These are phyloP conservation scores for Fundulus diaphanus DNA, from an alignment of 2,797 vertebrate genomes.

Conservation along the genomic window DNA sequence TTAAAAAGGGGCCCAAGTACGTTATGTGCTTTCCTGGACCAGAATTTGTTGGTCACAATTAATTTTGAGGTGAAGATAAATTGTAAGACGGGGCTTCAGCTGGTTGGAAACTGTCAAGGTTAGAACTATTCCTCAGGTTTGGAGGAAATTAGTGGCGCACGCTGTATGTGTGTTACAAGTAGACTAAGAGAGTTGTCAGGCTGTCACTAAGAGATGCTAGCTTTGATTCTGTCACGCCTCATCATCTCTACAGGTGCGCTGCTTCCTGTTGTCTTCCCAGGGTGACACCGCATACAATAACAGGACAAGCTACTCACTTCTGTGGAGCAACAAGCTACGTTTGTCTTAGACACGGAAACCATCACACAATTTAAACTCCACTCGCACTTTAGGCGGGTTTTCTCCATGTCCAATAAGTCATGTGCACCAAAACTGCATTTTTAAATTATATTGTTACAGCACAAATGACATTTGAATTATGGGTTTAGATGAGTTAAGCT, in stretches of 20 bases:
- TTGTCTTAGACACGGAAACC: slow-evolving; percentile 47
- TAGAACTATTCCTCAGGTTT: not conserved
- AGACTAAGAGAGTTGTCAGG: not conserved
- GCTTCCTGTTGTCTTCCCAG: slow-evolving; percentile 68
- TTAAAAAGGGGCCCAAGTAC: not conserved
- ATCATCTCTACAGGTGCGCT: slow-evolving; percentile 37
- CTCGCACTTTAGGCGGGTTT: not conserved
- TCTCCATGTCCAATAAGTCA: slow-evolving; percentile 18
- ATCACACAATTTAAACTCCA: slow-evolving; percentile 3
- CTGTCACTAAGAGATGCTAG: slow-evolving; percentile 31
- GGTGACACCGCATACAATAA: slow-evolving; percentile 49
- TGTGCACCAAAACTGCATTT: slow-evolving; percentile 33
- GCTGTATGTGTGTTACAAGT: not conserved
- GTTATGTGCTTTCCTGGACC: not conserved
- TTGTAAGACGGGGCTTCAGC: not conserved
- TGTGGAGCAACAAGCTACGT: slow-evolving; percentile 38
- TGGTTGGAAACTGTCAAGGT: not conserved
- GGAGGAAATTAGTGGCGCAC: not conserved
- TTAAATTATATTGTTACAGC: slow-evolving; percentile 52
- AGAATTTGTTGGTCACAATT: not conserved
- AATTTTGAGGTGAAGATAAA: not conserved
- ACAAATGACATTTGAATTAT: slow-evolving; percentile 55
- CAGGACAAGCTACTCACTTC: slow-evolving; percentile 32
- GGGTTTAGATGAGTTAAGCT: slow-evolving; percentile 69
- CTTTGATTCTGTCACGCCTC: slow-evolving; percentile 47